Evolutionary conservation across 2,888 invertebrate genomes (phyloP), one percentile per base, ranked within the genome.

Genomic region (Amblyjoppa proteus): DNA sequence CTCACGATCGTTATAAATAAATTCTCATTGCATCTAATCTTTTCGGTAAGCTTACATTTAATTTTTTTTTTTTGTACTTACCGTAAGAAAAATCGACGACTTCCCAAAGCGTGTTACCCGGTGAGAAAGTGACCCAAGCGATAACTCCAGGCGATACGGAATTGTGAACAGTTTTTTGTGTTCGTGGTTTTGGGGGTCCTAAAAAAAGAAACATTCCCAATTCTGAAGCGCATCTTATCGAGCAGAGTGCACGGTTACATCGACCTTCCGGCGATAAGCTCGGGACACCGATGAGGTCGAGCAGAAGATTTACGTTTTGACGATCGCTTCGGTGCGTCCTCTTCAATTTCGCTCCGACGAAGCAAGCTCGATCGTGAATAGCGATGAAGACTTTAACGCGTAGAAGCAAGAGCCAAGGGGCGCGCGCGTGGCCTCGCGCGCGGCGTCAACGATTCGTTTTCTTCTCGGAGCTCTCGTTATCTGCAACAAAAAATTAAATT

Each of bases 191-290:
- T 31, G 79, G 69, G 61, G 53, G 53, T 58, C 41, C 20, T 7
- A 70, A 51, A 70, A 53, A 45, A 61, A 1, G 7, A 64, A 61
- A 53, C 13, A 25, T 11, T 58, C 11, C 20, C 11, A 3, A 58
- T 28, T 28, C 56, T 9, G 9, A 25, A 58, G 28, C 20, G 11
- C 28, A 28, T 49, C 49, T 81, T 73, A 73, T 74, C 70, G 51
- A 58, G 31, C 13, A 41, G 53, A 79, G 84, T 80, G 71, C 80
- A 80, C 84, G 76, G 38, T 68, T 76, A 81, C 66, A 73, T 25
- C 76, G 58, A 84, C 81, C 66, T 81, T 73, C 1, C 53, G 2
- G 49, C 31, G 83, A 81, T 77, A 84, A 81, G 28, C 51, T 73
- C 2, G 49, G 68, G 20, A 58, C 69, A 41, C 69, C 20, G 34